A percentile compares a stretch with the other conserved stretches of the same genome.
These are phyloP conservation scores for Syndactyla subalaris DNA, from an alignment of 2,797 vertebrate genomes.

Conservation along the genomic window DNA sequence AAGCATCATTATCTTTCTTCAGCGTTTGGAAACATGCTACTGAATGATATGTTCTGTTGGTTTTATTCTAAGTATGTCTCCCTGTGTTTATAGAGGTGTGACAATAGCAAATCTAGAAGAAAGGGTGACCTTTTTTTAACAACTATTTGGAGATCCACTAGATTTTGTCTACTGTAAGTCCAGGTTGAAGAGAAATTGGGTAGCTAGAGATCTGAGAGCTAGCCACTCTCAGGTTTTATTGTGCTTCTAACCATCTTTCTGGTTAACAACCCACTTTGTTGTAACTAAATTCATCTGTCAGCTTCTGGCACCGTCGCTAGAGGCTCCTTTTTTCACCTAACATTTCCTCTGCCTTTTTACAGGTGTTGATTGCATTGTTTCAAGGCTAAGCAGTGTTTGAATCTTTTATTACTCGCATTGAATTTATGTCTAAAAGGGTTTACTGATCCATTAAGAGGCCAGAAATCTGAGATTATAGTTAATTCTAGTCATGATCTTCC, in stretches of 20 bases:
- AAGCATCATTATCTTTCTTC: fast-evolving
- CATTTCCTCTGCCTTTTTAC: not conserved
- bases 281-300: not conserved
- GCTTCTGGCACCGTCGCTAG: not conserved
- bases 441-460: not conserved
- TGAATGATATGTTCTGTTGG: not conserved
- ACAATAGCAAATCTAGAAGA: not conserved
- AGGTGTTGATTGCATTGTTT: not conserved
- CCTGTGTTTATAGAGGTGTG: not conserved
- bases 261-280: not conserved
- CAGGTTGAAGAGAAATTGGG: not conserved
- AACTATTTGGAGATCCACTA: not conserved
- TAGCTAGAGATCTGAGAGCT: not conserved
- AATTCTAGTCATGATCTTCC: not conserved
- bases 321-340: not conserved
- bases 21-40: not conserved
- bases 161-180: not conserved
- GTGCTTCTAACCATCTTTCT: not conserved
- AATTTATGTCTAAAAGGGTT: not conserved
- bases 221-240: not conserved
- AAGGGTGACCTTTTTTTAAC: not conserved
- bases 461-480: not conserved
- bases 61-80: not conserved
- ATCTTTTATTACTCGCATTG: not conserved
- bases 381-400: not conserved